A percentile compares a stretch with the other conserved stretches of the same genome.
Conservation (phyloP, 2,797 vertebrate species). For the Eulemur rubriventer region DNA sequence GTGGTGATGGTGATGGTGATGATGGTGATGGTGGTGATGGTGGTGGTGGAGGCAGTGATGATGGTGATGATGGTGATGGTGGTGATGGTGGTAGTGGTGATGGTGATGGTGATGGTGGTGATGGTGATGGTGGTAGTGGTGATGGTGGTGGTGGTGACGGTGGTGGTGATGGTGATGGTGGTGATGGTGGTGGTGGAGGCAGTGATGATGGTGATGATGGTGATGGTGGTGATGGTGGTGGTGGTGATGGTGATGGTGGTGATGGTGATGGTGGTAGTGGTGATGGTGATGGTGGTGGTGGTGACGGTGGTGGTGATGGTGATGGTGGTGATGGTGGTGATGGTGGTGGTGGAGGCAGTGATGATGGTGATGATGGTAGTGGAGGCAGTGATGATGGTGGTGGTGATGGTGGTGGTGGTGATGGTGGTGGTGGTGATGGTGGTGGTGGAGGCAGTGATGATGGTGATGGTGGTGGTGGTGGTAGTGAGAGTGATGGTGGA, state of each 20-base stretch:
- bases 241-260: no score
- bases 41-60: not conserved
- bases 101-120: not conserved
- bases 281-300: not conserved
- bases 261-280: no score
- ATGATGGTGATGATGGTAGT: fast-evolving
- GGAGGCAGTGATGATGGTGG: no score
- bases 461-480: fast-evolving
- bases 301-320: fast-evolving
- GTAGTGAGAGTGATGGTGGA: not conserved
- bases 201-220: not conserved
- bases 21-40: fast-evolving
- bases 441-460: not conserved
- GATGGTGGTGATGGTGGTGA: fast-evolving
- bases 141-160: fast-evolving
- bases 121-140: not conserved
- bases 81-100: fast-evolving
- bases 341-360: not conserved
- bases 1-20: no score
- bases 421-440: fast-evolving
- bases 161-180: no score
- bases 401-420: fast-evolving
- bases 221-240: not conserved
- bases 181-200: fast-evolving
- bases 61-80: not conserved